A percentile compares a stretch with the other conserved stretches of the same genome.
phyloP scores from a whole-genome alignment of 1,140 invertebrate genomes.

The Polyergus mexicanus region DNA sequence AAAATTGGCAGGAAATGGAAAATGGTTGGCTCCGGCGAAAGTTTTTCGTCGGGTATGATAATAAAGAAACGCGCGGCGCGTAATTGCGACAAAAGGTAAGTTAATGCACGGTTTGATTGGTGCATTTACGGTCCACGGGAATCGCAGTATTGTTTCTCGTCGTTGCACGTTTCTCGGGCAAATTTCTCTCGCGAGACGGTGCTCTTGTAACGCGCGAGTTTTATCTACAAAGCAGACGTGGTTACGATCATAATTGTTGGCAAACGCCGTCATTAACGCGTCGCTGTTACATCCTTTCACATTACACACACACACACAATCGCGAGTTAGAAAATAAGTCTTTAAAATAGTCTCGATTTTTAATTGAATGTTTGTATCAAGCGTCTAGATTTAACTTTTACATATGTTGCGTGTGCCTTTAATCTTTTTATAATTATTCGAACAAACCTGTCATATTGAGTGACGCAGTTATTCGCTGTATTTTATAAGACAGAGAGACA shows the following conservation, averaged over 20 bases:
- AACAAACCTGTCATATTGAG: too few relatives aligned
- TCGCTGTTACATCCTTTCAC: not conserved
- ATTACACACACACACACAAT: too few relatives aligned
- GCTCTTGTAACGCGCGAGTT: conserved; percentile 23
- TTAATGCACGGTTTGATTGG: conserved; percentile 52
- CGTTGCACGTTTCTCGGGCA: conserved; percentile 40
- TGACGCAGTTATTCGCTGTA: not conserved
- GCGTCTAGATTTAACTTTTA: too few relatives aligned
- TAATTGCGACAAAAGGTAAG: conserved; percentile 27
- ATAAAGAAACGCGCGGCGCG: conserved; percentile 25
- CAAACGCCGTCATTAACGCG: conserved; percentile 9
- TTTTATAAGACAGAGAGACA: conserved; percentile 20
- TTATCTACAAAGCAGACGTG: conserved; percentile 37
- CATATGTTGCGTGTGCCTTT: too few relatives aligned
- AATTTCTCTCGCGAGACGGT: conserved; percentile 37
- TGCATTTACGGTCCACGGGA: conserved; percentile 43
- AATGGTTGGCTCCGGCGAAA: conserved; percentile 27
- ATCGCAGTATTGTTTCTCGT: conserved; percentile 43
- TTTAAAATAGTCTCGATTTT: too few relatives aligned
- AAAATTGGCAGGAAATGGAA: conserved; percentile 46
- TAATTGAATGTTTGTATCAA: too few relatives aligned
- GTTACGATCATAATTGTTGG: conserved; percentile 39
- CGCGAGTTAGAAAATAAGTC: conserved; percentile 1
- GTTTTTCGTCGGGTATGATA: conserved; percentile 46
- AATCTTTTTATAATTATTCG: too few relatives aligned